phyloP scores from a whole-genome alignment of 2,113 vertebrate species.

The Trematocara stigmaticum region DNA sequence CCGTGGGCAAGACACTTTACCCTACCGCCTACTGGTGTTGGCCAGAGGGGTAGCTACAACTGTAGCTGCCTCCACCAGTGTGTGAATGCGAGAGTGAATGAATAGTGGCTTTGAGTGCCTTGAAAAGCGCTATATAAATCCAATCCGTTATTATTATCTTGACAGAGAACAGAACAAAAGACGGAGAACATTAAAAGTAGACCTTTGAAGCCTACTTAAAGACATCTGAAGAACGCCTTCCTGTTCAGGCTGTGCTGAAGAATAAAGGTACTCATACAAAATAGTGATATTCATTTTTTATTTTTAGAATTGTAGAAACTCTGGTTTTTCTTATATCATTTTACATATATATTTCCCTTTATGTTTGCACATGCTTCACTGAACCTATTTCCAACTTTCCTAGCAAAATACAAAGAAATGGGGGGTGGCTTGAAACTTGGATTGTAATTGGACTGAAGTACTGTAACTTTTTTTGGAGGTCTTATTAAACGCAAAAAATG shows the following conservation, averaged over 20 bases:
- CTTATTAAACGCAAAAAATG: neutral
- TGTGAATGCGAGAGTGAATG: too few relatives aligned
- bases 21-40: too few relatives aligned
- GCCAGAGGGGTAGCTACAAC: too few relatives aligned
- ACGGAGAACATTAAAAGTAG: neutral
- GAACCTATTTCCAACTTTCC: neutral
- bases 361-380: neutral
- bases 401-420: neutral
- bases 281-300: neutral
- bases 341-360: neutral
- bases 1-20: too few relatives aligned
- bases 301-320: neutral
- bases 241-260: neutral
- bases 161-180: neutral
- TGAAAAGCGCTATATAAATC: too few relatives aligned
- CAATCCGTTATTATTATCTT: neutral
- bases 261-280: neutral
- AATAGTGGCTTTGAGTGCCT: too few relatives aligned
- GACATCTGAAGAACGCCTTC: fast-evolving
- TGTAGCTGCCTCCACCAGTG: too few relatives aligned
- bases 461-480: neutral
- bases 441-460: neutral
- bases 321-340: neutral
- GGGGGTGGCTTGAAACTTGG: neutral
- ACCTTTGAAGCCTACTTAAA: neutral